Percentiles rank a stretch among this genome's conserved stretches.
These are phyloP conservation scores for Vollenhovia emeryi DNA, from an alignment of 1,140 invertebrate genomes.

Conservation along the genomic window DNA sequence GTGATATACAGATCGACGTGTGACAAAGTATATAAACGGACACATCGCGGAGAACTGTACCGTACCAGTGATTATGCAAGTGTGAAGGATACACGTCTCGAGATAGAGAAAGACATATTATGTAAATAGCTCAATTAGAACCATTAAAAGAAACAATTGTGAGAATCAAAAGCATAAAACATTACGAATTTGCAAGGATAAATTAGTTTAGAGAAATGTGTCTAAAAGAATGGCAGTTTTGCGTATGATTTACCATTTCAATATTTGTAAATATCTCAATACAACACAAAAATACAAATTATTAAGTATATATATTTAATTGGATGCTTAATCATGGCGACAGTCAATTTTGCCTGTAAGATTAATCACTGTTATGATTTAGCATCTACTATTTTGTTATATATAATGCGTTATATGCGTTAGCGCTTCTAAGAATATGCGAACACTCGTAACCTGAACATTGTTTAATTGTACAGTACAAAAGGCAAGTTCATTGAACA, in stretches of 20 bases:
- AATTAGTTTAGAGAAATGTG: constrained; percentile 27
- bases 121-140: constrained; percentile 34
- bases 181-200: not conserved
- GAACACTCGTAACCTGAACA: not conserved
- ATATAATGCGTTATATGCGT: constrained; percentile 12
- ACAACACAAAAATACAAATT: not conserved
- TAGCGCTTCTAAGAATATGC: not conserved
- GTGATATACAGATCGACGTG: constrained; percentile 85
- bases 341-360: constrained; percentile 13
- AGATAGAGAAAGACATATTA: not conserved
- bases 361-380: constrained; percentile 21
- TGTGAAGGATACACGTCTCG: not conserved
- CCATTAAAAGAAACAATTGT: not conserved
- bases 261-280: constrained; percentile 34
- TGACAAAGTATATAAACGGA: constrained; percentile 79
- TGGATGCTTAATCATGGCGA: constrained; percentile 18
- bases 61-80: constrained; percentile 22
- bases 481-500: constrained; percentile 31
- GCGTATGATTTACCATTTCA: not conserved
- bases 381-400: constrained; percentile 25
- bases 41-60: constrained; percentile 22
- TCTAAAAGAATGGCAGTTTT: not conserved
- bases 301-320: constrained; percentile 17
- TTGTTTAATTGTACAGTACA: constrained; percentile 50
- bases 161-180: constrained; percentile 42